Evolutionary conservation across 2,888 invertebrate genomes (phyloP).

Genomic region (Caenorhabditis sp.): DNA sequence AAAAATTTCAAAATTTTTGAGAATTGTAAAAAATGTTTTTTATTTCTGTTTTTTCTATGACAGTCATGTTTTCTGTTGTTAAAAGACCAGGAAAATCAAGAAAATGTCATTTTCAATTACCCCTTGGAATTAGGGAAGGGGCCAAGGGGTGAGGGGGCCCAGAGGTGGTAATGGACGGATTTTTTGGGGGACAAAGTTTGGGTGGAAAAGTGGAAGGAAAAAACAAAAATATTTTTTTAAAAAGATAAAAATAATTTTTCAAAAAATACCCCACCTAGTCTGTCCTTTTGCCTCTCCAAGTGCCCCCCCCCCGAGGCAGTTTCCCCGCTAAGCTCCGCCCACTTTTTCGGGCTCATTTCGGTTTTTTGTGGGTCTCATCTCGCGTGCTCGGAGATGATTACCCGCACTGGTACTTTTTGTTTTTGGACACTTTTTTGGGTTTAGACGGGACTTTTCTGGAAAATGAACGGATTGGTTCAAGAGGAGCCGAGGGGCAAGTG

Average conservation of each 20-base stretch:
- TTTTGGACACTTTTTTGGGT: no score
- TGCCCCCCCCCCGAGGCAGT: no score
- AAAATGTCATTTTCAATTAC: neutral
- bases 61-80: no score
- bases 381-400: conserved; percentile 57
- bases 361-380: conserved; percentile 7
- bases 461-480: no score
- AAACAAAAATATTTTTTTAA: neutral
- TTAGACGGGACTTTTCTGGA: no score
- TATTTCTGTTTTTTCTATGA: no score
- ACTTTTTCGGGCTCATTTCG: conserved; percentile 50
- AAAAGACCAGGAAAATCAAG: neutral
- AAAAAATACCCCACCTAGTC: neutral
- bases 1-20: no score
- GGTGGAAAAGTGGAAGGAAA: neutral
- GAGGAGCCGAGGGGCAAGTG: no score
- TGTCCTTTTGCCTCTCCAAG: no score
- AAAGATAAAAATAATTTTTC: neutral
- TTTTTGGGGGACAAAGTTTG: no score
- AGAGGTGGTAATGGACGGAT: no score
- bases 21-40: no score
- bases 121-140: neutral
- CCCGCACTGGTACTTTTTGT: neutral
- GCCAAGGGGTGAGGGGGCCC: neutral
- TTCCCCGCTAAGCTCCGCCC: conserved; percentile 26